These are phyloP conservation scores for Hecatera dysodea DNA, from an alignment of 2,888 invertebrate genomes.

Conservation along the genomic window DNA sequence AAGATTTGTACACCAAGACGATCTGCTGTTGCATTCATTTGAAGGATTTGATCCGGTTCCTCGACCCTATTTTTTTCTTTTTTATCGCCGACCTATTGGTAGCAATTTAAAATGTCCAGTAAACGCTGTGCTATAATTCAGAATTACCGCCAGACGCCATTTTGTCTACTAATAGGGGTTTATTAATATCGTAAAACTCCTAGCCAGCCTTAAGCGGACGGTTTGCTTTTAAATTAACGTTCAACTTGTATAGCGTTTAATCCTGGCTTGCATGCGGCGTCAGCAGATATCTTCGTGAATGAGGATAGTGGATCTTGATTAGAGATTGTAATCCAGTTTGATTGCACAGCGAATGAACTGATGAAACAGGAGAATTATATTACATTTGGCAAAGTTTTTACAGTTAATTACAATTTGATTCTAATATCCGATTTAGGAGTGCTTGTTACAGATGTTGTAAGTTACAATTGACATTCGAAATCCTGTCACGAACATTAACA, in stretches of 20 bases:
- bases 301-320: conserved; percentile 44
- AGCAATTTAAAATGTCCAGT: conserved; percentile 61
- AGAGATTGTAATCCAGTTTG: conserved; percentile 42
- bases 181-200: conserved; percentile 79
- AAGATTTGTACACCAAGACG: no score
- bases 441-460: background rate
- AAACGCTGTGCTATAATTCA: conserved; percentile 65
- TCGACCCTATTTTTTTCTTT: conserved; percentile 41
- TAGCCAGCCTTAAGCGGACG: conserved; percentile 69
- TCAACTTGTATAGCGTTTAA: conserved; percentile 51
- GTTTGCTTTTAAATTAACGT: conserved; percentile 75
- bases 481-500: conserved; percentile 16
- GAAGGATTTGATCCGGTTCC: conserved; percentile 56
- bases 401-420: background rate
- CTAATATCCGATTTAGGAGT: background rate
- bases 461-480: conserved; percentile 34
- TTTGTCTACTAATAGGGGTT: conserved; percentile 77
- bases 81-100: conserved; percentile 49
- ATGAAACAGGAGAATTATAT: conserved; percentile 37
- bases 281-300: conserved; percentile 50
- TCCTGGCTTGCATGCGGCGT: conserved; percentile 42
- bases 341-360: conserved; percentile 40
- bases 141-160: conserved; percentile 72
- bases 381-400: conserved; percentile 13
- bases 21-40: conserved; percentile 64